Percentiles rank a stretch among this genome's conserved stretches.
Conservation (phyloP, 2,797 vertebrate species). For the Eidolon dupreanum region DNA sequence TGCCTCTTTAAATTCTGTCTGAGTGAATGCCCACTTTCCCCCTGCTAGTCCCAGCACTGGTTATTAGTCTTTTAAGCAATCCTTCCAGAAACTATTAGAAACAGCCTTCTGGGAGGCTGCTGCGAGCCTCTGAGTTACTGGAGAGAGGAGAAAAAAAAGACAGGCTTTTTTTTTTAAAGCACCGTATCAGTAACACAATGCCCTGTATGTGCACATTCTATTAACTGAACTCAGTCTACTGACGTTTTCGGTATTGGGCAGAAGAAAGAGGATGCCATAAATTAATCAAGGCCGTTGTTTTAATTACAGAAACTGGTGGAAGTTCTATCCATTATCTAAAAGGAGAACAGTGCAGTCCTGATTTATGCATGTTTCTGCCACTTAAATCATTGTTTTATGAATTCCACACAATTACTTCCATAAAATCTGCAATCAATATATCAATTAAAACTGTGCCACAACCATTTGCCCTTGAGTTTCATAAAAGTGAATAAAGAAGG, state of each 20-base stretch:
- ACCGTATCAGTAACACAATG: constrained; percentile 51
- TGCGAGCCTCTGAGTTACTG: background rate
- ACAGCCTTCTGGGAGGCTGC: background rate
- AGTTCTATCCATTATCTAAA: constrained; percentile 85
- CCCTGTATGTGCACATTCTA: constrained; percentile 70
- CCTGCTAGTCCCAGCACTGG: fast-evolving
- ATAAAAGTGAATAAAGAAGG: constrained; percentile 65
- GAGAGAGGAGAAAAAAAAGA: background rate
- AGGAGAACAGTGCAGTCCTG: constrained; percentile 78
- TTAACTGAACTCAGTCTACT: constrained; percentile 82
- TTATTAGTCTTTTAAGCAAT: background rate
- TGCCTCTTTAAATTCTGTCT: background rate
- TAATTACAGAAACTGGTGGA: constrained; percentile 87
- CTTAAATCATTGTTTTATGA: constrained; percentile 81
- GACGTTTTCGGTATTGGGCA: constrained; percentile 81
- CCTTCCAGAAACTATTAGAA: background rate
- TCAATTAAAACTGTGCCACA: constrained; percentile 79
- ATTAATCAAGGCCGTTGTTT: constrained; percentile 87
- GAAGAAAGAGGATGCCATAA: constrained; percentile 86
- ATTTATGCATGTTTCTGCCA: constrained; percentile 84
- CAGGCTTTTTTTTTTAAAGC: background rate
- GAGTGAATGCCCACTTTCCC: background rate
- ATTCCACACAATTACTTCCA: constrained; percentile 68
- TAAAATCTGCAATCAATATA: constrained; percentile 80
- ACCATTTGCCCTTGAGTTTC: constrained; percentile 75